Evolutionary conservation across 2,113 vertebrate genomes (phyloP).

Genomic region (Ochotona curzoniae): DNA sequence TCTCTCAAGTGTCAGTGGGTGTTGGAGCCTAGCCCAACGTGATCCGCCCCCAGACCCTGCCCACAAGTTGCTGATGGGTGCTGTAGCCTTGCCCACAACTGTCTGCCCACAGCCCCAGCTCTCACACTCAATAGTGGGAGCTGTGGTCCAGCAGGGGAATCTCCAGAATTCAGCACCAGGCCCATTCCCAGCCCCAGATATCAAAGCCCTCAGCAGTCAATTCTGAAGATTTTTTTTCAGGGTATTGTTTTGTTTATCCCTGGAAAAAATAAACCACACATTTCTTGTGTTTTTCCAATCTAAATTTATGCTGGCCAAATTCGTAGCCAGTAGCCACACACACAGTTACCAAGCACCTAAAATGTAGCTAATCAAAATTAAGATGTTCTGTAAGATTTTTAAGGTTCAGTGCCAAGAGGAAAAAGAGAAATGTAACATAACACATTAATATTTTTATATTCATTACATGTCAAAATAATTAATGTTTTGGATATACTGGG

Average conservation of each 20-base stretch:
- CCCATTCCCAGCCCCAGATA: too few species aligned
- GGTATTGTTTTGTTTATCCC: background rate
- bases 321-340: background rate
- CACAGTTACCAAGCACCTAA: background rate
- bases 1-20: too few species aligned
- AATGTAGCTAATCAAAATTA: background rate
- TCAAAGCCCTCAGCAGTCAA: background rate
- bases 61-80: too few species aligned
- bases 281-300: conserved; percentile 18
- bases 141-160: too few species aligned
- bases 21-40: too few species aligned
- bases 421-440: background rate
- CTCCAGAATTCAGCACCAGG: too few species aligned
- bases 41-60: too few species aligned
- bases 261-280: background rate
- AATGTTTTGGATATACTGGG: background rate
- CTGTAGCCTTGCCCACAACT: too few species aligned
- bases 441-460: background rate
- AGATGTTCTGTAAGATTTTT: background rate
- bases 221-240: background rate
- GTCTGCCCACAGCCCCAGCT: too few species aligned
- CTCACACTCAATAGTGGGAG: too few species aligned
- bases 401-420: background rate
- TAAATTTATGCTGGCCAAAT: background rate
- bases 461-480: background rate